These are phyloP conservation scores for Galeopterus variegatus DNA, from an alignment of 2,113 vertebrate genomes.

Conservation along the genomic window DNA sequence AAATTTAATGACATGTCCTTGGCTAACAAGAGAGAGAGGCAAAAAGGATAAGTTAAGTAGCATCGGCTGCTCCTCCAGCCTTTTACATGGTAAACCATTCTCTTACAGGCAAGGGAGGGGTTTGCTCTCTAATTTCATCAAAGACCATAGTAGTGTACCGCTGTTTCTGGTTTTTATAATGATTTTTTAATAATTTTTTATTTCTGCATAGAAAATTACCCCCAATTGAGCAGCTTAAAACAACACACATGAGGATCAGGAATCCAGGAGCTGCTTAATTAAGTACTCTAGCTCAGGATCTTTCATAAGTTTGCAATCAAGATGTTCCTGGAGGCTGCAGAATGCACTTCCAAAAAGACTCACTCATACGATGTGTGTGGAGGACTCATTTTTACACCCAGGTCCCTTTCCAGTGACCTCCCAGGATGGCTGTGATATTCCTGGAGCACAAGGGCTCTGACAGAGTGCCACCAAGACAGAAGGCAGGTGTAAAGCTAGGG, in stretches of 20 bases:
- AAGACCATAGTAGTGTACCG: neutral
- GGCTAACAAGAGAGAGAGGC: neutral
- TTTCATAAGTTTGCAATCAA: neutral
- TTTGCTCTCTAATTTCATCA: neutral
- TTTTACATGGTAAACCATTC: neutral
- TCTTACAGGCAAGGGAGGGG: neutral
- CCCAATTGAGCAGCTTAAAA: constrained; percentile 23
- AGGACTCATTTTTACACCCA: neutral
- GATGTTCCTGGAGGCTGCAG: neutral
- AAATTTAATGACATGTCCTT: neutral
- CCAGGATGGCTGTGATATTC: fast-evolving
- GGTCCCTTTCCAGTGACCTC: neutral
- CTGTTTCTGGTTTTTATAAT: neutral
- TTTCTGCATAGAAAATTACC: neutral
- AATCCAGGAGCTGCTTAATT: neutral
- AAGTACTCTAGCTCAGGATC: neutral
- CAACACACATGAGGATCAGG: neutral
- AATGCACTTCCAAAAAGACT: neutral
- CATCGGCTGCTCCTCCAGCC: neutral
- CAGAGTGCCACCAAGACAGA: neutral
- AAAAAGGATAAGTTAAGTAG: neutral
- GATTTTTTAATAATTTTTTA: neutral
- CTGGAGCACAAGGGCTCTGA: neutral
- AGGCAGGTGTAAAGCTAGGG: no score
- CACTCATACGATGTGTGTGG: no score